Evolutionary conservation across 2,888 invertebrate species (phyloP).

Genomic region (Ephialtes manifestator): DNA sequence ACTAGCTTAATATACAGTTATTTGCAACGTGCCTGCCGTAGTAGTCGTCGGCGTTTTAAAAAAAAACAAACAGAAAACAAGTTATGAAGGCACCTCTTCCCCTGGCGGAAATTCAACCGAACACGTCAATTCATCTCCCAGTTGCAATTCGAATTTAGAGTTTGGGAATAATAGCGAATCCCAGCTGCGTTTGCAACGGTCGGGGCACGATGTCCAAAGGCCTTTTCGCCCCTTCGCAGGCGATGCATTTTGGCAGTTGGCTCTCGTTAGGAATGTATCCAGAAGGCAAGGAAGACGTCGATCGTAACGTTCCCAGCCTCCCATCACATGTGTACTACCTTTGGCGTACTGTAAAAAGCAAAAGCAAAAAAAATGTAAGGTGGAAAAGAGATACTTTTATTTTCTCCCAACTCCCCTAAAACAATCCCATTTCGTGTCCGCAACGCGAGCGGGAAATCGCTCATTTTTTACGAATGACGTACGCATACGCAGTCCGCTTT

Average conservation of each 20-base stretch:
- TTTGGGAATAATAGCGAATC: neutral
- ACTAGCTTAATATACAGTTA: slow-evolving; percentile 52
- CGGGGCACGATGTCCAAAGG: slow-evolving; percentile 23
- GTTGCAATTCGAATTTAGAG: slow-evolving; percentile 11
- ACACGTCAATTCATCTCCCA: slow-evolving; percentile 5
- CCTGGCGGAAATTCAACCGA: slow-evolving; percentile 39
- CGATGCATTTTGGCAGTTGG: slow-evolving; percentile 77
- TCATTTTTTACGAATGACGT: too few species aligned
- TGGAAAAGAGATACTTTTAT: neutral
- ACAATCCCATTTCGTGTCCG: too few species aligned
- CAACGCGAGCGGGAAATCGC: too few species aligned
- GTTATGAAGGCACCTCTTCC: slow-evolving; percentile 61
- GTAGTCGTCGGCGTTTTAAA: slow-evolving; percentile 1
- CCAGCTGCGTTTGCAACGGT: neutral
- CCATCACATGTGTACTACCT: slow-evolving; percentile 85
- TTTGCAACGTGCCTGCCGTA: slow-evolving; percentile 28
- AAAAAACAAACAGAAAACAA: slow-evolving; percentile 26
- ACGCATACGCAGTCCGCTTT: too few species aligned
- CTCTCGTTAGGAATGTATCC: slow-evolving; percentile 82
- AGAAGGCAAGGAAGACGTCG: slow-evolving; percentile 74
- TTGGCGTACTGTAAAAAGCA: slow-evolving; percentile 82
- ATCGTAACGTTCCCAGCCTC: slow-evolving; percentile 71
- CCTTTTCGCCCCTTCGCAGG: slow-evolving; percentile 27
- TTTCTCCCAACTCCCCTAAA: slow-evolving; percentile 1
- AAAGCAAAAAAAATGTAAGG: slow-evolving; percentile 1